Conservation (phyloP, 2,113 vertebrate species). For the Phaethon lepturus region DNA sequence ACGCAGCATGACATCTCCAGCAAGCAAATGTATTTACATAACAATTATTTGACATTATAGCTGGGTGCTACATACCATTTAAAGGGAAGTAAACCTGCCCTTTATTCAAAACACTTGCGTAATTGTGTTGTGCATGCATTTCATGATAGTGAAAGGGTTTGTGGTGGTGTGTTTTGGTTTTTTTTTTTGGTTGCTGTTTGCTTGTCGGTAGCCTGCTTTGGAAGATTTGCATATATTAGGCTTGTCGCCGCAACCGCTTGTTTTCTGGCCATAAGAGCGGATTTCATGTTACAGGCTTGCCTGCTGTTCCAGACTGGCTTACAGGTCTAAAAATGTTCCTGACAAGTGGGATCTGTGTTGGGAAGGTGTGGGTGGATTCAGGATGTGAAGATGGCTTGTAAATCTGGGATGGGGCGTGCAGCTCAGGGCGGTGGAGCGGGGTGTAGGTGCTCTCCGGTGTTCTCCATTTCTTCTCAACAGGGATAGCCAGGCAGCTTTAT, state of each 20-base stretch:
- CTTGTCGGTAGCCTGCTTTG: not conserved
- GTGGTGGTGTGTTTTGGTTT: too few relatives aligned
- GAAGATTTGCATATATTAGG: not conserved
- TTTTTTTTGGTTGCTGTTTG: not conserved
- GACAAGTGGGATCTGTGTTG: not conserved
- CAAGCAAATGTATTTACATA: not conserved
- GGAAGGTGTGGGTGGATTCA: conserved; percentile 25
- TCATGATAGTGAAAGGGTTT: not conserved
- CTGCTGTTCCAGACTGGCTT: not conserved
- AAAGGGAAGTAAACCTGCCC: not conserved
- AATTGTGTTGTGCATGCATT: not conserved
- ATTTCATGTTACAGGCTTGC: not conserved
- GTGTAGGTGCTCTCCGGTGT: not conserved
- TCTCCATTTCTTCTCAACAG: not conserved
- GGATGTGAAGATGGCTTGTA: not conserved
- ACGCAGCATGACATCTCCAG: not conserved
- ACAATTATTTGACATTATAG: not conserved
- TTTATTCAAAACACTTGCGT: not conserved
- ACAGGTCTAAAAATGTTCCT: not conserved
- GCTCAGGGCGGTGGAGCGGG: not conserved
- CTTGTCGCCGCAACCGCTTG: not conserved
- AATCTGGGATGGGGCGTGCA: not conserved
- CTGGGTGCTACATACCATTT: not conserved
- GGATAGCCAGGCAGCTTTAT: not conserved
- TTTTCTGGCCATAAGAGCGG: not conserved